Evolutionary conservation across 2,797 vertebrate genomes (phyloP), one percentile per base, ranked within the genome.

Genomic region (Kryptolebias ocellatus): DNA sequence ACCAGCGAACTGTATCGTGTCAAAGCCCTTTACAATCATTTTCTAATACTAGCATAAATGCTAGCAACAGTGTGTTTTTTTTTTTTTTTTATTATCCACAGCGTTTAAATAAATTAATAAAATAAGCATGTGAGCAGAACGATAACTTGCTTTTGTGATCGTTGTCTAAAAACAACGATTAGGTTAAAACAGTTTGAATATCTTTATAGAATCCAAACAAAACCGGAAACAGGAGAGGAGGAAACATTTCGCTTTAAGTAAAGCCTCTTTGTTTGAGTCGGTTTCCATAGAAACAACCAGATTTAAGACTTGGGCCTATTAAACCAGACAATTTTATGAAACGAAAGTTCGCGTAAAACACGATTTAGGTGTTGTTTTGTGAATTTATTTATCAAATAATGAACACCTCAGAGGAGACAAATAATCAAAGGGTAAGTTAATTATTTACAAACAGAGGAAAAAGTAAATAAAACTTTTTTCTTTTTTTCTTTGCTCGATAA

Each of bases 221-320:
- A 1, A 3, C 66, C 71, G 72, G 80, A 81, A 77, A 3, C 1
- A 6, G 0, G 1, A 0, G 0, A 0, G 1, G 2, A 4, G 0
- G 0, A 12, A 14, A 3, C 0, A 27, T 64, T 0, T 64, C 20
- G 16, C 10, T 11, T 11, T 1, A 7, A 10, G 5, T 47, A 4
- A 0, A 20, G 24, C 34, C 14, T 53, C 39, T 46, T 11, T n/a
- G 12, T 64, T 75, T 27, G 16, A 0, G 5, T 18, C 34, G 16
- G 81, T 87, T 78, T 72, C 81, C 52, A 76, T 75, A 74, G 85
- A 18, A 62, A 83, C 71, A 9, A 5, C 31, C 31, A 34, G 31
- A 34, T 34, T 34, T 37, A 49, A 24, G 20, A 60, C 17, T 0
- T 4, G 0, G 0, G 34, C 1, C 1, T 56, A 2, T 28, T 1